Conservation (phyloP, 2,797 vertebrate genomes). For the Hoplostethus mediterraneus region DNA sequence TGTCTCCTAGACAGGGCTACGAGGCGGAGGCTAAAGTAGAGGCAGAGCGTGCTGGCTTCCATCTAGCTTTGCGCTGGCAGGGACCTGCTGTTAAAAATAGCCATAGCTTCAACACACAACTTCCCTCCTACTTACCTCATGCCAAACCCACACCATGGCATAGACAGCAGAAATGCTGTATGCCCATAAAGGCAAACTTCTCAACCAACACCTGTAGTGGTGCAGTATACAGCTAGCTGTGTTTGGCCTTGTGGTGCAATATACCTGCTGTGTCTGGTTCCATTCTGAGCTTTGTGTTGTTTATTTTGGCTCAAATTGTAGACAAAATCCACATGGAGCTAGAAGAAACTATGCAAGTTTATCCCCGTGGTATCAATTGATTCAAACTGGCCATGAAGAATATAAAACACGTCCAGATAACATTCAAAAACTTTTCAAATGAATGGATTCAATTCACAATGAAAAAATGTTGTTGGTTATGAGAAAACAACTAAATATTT, state of each 20-base stretch:
- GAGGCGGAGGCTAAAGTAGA: conserved; percentile 39
- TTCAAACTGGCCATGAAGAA: conserved; percentile 26
- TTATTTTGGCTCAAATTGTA: conserved; percentile 54
- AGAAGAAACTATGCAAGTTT: conserved; percentile 32
- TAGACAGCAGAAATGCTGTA: conserved; percentile 38
- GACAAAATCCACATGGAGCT: conserved; percentile 52
- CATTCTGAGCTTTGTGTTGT: conserved; percentile 38
- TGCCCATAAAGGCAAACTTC: conserved; percentile 46
- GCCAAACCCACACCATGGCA: conserved; percentile 52
- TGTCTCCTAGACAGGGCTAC: conserved; percentile 14
- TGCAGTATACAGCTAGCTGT: conserved; percentile 38
- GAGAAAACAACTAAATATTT: too few species aligned
- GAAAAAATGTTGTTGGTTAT: too few species aligned
- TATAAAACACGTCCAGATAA: too few species aligned
- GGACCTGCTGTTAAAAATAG: conserved; percentile 77
- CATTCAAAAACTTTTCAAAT: too few species aligned
- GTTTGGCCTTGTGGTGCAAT: conserved; percentile 57
- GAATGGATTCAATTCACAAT: too few species aligned
- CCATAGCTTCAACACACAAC: conserved; percentile 65
- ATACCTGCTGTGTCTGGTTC: conserved; percentile 63
- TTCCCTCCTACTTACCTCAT: conserved; percentile 67
- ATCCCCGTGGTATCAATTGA: conserved; percentile 31
- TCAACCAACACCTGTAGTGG: conserved; percentile 32
- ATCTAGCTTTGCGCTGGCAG: conserved; percentile 66
- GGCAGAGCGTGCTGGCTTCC: conserved; percentile 46